Evolutionary conservation across 2,113 vertebrate species (phyloP).

Genomic region (Loxodonta africana): DNA sequence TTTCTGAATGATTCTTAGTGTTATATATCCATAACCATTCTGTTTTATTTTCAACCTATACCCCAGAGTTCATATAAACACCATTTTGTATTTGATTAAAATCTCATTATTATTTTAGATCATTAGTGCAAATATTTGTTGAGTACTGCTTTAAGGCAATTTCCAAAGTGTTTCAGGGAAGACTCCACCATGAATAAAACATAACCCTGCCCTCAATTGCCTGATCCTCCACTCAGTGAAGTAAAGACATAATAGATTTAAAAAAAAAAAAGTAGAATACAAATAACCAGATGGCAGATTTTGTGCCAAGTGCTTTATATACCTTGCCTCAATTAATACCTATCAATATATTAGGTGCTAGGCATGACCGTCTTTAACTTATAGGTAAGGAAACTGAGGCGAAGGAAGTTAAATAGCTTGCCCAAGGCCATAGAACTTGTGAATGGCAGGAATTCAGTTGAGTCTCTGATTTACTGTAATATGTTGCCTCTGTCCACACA

Average conservation of each 20-base stretch:
- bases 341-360: neutral
- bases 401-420: neutral
- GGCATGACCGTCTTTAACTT: neutral
- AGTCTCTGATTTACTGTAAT: neutral
- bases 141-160: neutral
- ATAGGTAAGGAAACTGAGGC: neutral
- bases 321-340: neutral
- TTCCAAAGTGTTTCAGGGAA: neutral
- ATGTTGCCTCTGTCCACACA: neutral
- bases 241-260: neutral
- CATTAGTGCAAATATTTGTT: constrained; percentile 32
- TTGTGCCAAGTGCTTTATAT: neutral
- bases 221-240: neutral
- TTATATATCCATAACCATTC: constrained; percentile 29
- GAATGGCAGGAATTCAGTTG: neutral
- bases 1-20: constrained; percentile 63
- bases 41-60: constrained; percentile 49
- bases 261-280: neutral
- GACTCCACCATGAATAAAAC: neutral
- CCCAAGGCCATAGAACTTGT: fast-evolving
- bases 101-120: constrained; percentile 55
- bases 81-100: constrained; percentile 57
- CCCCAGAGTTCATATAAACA: constrained; percentile 22
- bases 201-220: neutral
- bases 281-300: neutral